These are phyloP conservation scores for Protobothrops mucrosquamatus DNA, from an alignment of 2,113 vertebrate species.

Conservation along the genomic window DNA sequence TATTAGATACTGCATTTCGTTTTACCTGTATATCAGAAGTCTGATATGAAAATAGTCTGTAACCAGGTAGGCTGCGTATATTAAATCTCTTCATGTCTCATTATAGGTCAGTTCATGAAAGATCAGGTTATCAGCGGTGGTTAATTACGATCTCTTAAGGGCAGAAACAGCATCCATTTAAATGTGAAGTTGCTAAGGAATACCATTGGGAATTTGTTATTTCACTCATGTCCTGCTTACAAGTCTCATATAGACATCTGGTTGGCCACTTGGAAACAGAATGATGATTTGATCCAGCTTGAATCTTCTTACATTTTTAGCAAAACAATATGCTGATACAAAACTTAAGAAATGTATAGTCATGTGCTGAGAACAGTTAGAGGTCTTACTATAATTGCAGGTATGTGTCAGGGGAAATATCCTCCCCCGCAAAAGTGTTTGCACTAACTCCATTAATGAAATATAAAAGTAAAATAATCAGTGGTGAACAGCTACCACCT, in stretches of 20 bases:
- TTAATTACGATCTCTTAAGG: not conserved
- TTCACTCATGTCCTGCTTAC: not conserved
- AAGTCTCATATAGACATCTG: not conserved
- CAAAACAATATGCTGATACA: not conserved
- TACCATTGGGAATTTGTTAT: not conserved
- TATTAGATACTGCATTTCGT: slow-evolving; percentile 32
- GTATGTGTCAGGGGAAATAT: not conserved
- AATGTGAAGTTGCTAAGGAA: not conserved
- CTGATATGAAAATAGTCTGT: slow-evolving; percentile 22
- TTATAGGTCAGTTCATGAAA: slow-evolving; percentile 5
- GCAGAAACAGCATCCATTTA: not conserved
- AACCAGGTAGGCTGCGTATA: slow-evolving; percentile 14
- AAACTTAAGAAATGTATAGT: not conserved
- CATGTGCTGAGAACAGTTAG: not conserved
- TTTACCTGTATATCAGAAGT: not conserved
- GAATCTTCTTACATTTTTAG: not conserved
- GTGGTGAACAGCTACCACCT: not conserved
- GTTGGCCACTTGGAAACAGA: not conserved
- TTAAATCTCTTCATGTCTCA: slow-evolving; percentile 8
- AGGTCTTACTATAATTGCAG: not conserved
- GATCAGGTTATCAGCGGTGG: not conserved
- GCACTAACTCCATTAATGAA: not conserved
- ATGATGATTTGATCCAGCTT: not conserved
- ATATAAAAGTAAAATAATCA: not conserved
- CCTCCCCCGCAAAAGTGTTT: not conserved